phyloP scores from a whole-genome alignment of 2,797 vertebrate species.

The Catharus ustulatus region DNA sequence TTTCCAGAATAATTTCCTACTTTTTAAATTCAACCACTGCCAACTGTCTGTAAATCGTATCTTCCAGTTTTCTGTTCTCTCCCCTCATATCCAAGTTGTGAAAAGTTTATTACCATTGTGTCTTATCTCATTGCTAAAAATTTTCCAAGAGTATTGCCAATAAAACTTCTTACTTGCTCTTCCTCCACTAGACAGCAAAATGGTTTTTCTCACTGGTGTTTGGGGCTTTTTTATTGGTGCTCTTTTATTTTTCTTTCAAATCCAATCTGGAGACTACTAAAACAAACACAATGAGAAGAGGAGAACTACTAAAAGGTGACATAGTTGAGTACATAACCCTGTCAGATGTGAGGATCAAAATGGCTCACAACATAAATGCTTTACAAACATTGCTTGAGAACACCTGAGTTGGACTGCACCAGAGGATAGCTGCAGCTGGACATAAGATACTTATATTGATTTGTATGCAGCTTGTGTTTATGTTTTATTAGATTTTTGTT shows the following conservation, averaged over 20 bases:
- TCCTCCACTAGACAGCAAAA: background rate
- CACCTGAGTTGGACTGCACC: constrained; percentile 37
- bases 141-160: background rate
- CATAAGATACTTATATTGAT: constrained; percentile 19
- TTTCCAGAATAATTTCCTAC: background rate
- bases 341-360: constrained; percentile 43
- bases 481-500: background rate
- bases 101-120: background rate
- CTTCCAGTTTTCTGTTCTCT: background rate
- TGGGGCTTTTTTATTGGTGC: accelerated
- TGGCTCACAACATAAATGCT: constrained; percentile 52
- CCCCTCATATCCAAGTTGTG: background rate
- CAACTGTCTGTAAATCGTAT: background rate
- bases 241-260: background rate
- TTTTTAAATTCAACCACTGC: background rate
- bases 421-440: constrained; percentile 36
- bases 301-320: constrained; percentile 70
- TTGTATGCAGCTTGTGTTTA: background rate
- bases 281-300: constrained; percentile 55
- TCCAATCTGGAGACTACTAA: constrained; percentile 42
- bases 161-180: background rate
- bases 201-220: background rate
- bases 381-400: constrained; percentile 45
- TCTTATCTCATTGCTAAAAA: background rate
- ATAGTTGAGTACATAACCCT: constrained; percentile 49